Evolutionary conservation across 2,888 invertebrate genomes (phyloP), one percentile per base, ranked within the genome.

Genomic region (Orchesella flavescens): DNA sequence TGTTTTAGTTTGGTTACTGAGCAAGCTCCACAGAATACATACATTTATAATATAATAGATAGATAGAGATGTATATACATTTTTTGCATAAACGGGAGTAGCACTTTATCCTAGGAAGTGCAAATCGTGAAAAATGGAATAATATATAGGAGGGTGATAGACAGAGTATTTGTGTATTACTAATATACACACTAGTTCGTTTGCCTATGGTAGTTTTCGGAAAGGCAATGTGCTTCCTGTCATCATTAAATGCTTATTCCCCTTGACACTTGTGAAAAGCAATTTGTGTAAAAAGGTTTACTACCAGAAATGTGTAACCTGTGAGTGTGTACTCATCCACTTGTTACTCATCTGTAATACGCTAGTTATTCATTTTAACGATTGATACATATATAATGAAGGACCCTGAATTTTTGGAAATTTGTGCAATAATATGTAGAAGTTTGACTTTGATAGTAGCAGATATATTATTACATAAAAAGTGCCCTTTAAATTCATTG

Each of bases 161-260:
- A 34, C 34, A 34, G 34, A 34, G 34, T 34, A 7, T 34, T 34
- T 34, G 34, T 34, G 34, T 34, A 7, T 4, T 34, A 7, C 34
- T 34, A 34, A 34, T 34, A 7, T 34, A 34, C 34, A 34, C n/a
- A n/a, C n/a, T 49, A n/a, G 12, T 49, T n/a, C 49, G n/a, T 49
- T 49, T 34, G 7, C 49, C 49, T 49, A 7, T 34, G 34, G 34
- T 49, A 49, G 5, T 1, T 49, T 49, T n/a, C 49, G n/a, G 23
- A n/a, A 80, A 46, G 59, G 80, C 73, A 80, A 80, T 74, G 80
- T 81, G 80, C 80, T 68, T 81, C 66, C 80, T 81, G 80, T 81
- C 80, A 81, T 59, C 69, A 63, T 21, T 53, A 43, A 43, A 59
- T n/a, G 9, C 53, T 69, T 68, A 59, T 68, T 77, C 49, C 61